Percentiles rank a stretch among this genome's conserved stretches.
Conservation (phyloP, 2,113 vertebrate genomes). For the Larimichthys polyactis region DNA sequence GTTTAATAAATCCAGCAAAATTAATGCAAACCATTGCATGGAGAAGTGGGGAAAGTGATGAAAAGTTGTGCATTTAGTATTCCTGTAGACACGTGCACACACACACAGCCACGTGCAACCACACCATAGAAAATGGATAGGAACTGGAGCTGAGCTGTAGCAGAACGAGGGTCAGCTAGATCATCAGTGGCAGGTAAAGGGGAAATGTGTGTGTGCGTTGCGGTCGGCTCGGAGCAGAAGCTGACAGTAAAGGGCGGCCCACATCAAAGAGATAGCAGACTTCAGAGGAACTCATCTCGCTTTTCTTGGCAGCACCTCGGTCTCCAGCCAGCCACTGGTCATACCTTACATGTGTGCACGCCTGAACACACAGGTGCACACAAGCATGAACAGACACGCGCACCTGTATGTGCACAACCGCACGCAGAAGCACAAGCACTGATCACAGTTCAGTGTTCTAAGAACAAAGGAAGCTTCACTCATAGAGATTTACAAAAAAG, state of each 20-base stretch:
- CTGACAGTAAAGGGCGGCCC: conserved; percentile 70
- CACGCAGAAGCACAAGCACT: background rate
- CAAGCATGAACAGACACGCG: background rate
- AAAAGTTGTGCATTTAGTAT: background rate
- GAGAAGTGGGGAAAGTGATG: background rate
- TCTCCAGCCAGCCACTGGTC: conserved; percentile 44
- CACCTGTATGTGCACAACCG: conserved; percentile 2
- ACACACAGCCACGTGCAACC: background rate
- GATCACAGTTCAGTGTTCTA: conserved; percentile 51
- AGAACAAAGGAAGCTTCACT: conserved; percentile 71
- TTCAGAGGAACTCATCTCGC: conserved; percentile 60
- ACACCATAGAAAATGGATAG: background rate
- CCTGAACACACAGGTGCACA: conserved; percentile 24
- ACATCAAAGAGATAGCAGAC: conserved; percentile 65
- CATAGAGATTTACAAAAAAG: conserved; percentile 18
- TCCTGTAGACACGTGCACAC: background rate
- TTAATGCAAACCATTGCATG: background rate
- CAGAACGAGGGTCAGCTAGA: conserved; percentile 46
- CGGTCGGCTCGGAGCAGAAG: conserved; percentile 40
- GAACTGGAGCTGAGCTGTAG: background rate
- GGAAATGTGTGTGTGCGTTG: conserved; percentile 52
- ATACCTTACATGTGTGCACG: conserved; percentile 13
- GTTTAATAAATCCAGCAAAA: conserved; percentile 6
- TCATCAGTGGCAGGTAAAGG: conserved; percentile 3
- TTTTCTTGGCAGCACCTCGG: conserved; percentile 54